Evolutionary conservation across 1,140 invertebrate species (phyloP), one percentile per base, ranked within the genome.

Genomic region (Drosophila nigrodunni): DNA sequence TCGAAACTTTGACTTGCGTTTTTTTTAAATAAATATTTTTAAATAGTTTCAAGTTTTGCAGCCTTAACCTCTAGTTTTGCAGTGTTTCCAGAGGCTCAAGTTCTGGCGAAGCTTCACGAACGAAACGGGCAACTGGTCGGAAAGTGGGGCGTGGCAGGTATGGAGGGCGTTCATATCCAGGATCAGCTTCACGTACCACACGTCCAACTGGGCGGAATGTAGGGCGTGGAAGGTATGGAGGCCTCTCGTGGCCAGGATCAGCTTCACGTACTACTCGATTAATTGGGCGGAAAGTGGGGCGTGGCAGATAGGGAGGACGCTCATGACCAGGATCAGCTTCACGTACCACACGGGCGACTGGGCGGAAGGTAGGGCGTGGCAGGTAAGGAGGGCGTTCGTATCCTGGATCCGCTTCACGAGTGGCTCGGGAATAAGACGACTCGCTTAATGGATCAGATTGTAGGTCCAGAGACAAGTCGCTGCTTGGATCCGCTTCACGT

Each of bases 121-220:
- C 34, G 1, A 37, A 7, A 11, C 55, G 9, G 10, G 44, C 11
- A 0, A 30, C 25, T 30, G 61, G 65, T 9, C 55, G 57, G 35
- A 30, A 73, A 3, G 55, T 58, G n/a, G 55, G 62, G 1, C 65
- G 34, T 10, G 54, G 65, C 30, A 44, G 35, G 35, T 62, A 62
- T 39, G 60, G 60, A 2, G 60, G 60, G 18, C 13, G 39, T 0
- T 62, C 60, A 3, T 62, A 15, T n/a, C 60, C 60, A 39, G 59
- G 44, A 49, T 61, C 59, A 0, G 60, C 60, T 41, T 49, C 44
- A 1, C 60, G 60, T 7, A 30, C 47, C 2, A 64, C 47, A 6
- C 61, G 47, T 10, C 0, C 1, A 5, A 52, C 2, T 8, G 61
- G 61, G 0, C 61, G 1, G 11, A 43, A 52, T 0, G 61, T 64